These are phyloP conservation scores for Protonemura montana DNA, from an alignment of 2,888 invertebrate genomes.

Conservation along the genomic window DNA sequence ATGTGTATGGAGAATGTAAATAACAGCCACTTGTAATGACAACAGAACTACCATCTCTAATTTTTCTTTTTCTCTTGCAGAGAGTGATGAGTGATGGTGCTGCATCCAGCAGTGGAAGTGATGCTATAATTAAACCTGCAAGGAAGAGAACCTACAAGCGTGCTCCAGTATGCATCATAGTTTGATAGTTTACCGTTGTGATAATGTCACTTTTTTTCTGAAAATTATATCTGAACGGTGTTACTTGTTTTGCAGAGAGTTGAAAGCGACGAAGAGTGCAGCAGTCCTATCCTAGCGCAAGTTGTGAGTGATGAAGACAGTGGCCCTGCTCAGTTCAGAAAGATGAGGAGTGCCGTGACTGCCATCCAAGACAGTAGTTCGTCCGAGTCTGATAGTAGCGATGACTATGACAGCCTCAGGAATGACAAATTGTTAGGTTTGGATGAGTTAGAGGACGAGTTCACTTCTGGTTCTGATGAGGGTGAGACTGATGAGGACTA, in stretches of 20 bases:
- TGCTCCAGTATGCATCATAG: background rate
- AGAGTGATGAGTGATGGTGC: conserved; percentile 63
- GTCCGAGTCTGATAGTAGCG: conserved; percentile 50
- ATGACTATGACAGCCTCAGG: conserved; percentile 51
- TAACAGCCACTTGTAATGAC: too few relatives aligned
- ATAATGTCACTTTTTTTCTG: too few relatives aligned
- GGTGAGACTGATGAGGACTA: background rate
- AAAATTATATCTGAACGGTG: too few relatives aligned
- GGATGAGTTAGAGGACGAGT: conserved; percentile 49
- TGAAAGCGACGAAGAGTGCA: conserved; percentile 50
- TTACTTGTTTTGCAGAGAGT: background rate
- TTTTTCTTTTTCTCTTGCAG: conserved; percentile 57
- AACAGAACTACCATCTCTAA: too few relatives aligned
- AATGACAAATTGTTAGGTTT: conserved; percentile 46
- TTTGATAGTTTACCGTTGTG: too few relatives aligned
- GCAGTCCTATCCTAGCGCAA: conserved; percentile 55
- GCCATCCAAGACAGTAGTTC: background rate
- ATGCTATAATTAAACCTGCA: background rate
- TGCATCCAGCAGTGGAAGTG: conserved; percentile 48
- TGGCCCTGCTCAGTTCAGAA: background rate
- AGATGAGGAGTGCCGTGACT: background rate
- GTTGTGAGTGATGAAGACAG: conserved; percentile 51
- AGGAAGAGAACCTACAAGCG: background rate
- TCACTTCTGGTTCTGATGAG: conserved; percentile 48
- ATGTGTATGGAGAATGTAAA: too few relatives aligned